These are phyloP conservation scores for Oopsacas minuta DNA, from an alignment of 37 sponge, comb jelly and placozoan genomes.

Conservation along the genomic window DNA sequence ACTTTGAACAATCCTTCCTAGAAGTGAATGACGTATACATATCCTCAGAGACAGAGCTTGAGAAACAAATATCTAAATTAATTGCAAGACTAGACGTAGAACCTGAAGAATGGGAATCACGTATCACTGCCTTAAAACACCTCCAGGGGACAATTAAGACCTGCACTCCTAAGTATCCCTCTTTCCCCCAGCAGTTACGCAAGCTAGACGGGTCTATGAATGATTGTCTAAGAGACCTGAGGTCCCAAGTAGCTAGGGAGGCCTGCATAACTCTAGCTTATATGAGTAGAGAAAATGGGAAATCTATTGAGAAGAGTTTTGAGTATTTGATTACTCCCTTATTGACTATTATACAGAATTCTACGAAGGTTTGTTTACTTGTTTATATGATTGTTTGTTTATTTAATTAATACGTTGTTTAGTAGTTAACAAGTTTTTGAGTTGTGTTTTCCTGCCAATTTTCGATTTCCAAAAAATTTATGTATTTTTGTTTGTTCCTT, in stretches of 20 bases:
- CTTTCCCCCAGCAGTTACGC: neutral
- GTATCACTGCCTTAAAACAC: neutral
- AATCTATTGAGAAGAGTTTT: neutral
- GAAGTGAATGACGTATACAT: neutral
- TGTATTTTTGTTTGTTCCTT: too few relatives aligned
- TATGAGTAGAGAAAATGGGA: neutral
- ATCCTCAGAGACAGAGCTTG: neutral
- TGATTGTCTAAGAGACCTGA: neutral
- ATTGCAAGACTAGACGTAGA: neutral
- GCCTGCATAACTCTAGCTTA: neutral
- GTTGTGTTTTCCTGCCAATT: neutral
- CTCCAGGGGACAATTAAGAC: neutral
- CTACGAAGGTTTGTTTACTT: neutral
- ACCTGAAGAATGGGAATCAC: neutral
- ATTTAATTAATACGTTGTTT: neutral
- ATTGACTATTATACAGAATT: conserved; percentile 5
- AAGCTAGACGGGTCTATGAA: neutral
- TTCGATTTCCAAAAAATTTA: too few relatives aligned
- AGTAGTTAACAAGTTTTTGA: neutral
- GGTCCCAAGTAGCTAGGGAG: conserved; percentile 7
- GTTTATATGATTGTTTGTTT: neutral
- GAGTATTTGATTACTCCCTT: neutral
- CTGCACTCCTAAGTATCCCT: neutral
- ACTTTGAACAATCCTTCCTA: neutral
- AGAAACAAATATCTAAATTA: neutral